Conservation (phyloP, 2,888 invertebrate genomes). For the Pelosia muscerda region DNA sequence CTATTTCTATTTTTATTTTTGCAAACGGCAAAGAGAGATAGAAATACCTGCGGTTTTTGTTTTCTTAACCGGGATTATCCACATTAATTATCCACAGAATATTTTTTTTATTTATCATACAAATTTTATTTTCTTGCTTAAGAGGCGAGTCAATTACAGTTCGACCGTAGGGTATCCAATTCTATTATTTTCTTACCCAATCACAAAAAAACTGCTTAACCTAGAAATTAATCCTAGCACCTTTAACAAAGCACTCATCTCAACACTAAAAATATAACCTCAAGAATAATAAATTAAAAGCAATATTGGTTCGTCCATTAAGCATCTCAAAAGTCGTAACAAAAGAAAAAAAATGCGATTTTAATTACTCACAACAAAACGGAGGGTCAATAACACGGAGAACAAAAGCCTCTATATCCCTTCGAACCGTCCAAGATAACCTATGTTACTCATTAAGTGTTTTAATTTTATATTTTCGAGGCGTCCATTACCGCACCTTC, state of each 20-base stretch:
- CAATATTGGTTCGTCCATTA: constrained; percentile 41
- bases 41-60: background rate
- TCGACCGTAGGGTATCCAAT: too few relatives aligned
- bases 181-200: background rate
- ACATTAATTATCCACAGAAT: background rate
- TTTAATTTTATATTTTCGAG: constrained; percentile 81
- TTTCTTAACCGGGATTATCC: background rate
- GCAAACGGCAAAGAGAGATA: background rate
- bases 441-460: constrained; percentile 78
- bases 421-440: constrained; percentile 67
- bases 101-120: background rate
- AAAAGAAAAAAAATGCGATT: constrained; percentile 62
- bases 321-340: constrained; percentile 20
- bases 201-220: background rate
- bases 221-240: background rate
- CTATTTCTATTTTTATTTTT: background rate
- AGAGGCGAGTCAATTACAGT: background rate
- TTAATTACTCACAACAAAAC: constrained; percentile 70
- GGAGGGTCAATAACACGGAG: constrained; percentile 64
- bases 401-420: constrained; percentile 71
- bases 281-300: background rate
- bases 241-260: background rate
- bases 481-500: constrained; percentile 74
- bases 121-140: too few relatives aligned
- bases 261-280: background rate